Percentiles rank a stretch among this genome's conserved stretches.
Evolutionary conservation across 92 coral and sea anemone species (phyloP).

Genomic region (Epizoanthus rinbou): DNA sequence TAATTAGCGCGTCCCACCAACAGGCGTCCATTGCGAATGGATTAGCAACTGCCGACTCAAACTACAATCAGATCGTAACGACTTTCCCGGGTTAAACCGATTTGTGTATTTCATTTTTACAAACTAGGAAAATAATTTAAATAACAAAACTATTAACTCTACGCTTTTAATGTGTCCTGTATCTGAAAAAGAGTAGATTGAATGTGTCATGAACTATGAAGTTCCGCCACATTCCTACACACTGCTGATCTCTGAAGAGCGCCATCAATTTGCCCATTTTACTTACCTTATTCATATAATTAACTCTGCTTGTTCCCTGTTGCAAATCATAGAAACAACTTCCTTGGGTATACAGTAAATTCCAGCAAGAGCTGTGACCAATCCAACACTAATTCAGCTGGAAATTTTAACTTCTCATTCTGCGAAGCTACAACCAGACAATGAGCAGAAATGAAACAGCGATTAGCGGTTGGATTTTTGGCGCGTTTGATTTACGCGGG

Average conservation of each 20-base stretch:
- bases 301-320: background rate
- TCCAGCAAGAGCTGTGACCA: conserved; percentile 30
- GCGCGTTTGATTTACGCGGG: conserved; percentile 99
- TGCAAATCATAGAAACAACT: background rate
- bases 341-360: background rate
- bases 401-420: conserved; percentile 50
- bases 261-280: conserved; percentile 8
- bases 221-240: conserved; percentile 15
- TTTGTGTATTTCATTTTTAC: background rate
- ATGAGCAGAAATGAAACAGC: conserved; percentile 7
- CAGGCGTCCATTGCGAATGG: background rate
- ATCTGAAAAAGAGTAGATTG: background rate
- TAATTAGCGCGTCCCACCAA: background rate
- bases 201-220: background rate
- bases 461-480: conserved; percentile 87
- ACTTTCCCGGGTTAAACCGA: conserved; percentile 21
- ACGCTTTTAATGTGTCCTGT: background rate
- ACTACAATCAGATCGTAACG: conserved; percentile 2
- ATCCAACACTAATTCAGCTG: conserved; percentile 28
- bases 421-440: conserved; percentile 20
- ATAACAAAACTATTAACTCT: background rate
- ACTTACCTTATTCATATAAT: conserved; percentile 32
- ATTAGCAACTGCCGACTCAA: conserved; percentile 20
- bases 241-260: conserved; percentile 17
- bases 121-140: background rate